phyloP scores from a whole-genome alignment of 2,113 vertebrate species.

The Amazona vittata region DNA sequence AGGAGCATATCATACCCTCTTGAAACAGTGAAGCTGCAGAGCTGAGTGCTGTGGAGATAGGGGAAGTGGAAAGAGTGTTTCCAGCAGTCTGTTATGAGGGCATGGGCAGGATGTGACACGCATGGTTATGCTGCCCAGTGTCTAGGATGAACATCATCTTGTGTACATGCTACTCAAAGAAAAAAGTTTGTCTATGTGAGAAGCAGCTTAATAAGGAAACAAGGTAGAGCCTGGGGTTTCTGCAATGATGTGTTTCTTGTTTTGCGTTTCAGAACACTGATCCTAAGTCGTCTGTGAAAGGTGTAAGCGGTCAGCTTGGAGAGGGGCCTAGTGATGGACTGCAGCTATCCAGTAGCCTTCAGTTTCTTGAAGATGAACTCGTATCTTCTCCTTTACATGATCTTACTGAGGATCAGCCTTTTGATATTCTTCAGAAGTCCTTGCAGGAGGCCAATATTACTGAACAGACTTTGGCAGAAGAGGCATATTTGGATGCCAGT shows the following conservation, averaged over 20 bases:
- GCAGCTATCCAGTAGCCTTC: slow-evolving; percentile 92
- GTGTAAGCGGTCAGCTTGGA: slow-evolving; percentile 85
- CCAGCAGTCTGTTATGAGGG: not conserved
- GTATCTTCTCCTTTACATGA: slow-evolving; percentile 88
- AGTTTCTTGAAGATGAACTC: slow-evolving; percentile 95
- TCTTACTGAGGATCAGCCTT: slow-evolving; percentile 94
- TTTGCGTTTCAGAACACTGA: slow-evolving; percentile 77
- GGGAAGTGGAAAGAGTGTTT: not conserved
- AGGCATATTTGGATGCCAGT: slow-evolving; percentile 93
- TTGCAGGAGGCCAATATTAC: slow-evolving; percentile 98
- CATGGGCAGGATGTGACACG: not conserved
- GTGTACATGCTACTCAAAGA: not conserved
- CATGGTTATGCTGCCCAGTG: not conserved
- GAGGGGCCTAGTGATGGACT: slow-evolving; percentile 87
- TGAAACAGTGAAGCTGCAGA: not conserved
- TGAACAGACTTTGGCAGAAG: slow-evolving; percentile 96
- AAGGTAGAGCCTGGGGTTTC: not conserved
- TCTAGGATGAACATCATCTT: not conserved
- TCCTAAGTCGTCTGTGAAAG: slow-evolving; percentile 86
- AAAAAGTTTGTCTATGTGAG: not conserved
- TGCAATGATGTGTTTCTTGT: not conserved
- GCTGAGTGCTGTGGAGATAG: not conserved
- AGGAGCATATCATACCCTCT: not conserved
- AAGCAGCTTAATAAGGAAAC: not conserved
- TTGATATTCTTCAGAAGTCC: slow-evolving; percentile 98